Evolutionary conservation across 1,140 invertebrate species (phyloP).

Genomic region (Limonius californicus): DNA sequence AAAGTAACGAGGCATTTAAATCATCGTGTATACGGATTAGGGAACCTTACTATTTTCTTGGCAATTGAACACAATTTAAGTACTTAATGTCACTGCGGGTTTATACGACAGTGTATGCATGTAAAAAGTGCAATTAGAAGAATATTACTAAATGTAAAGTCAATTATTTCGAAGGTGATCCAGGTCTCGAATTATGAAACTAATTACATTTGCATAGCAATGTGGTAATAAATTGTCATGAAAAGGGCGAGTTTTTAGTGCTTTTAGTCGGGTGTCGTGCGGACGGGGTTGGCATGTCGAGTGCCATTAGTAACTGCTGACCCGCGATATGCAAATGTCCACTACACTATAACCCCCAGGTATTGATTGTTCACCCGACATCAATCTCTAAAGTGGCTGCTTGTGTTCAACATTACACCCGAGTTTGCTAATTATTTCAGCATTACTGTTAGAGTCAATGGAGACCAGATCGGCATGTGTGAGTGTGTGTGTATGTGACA

Average conservation of each 20-base stretch:
- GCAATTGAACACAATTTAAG: too few relatives aligned
- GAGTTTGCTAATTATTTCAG: background rate
- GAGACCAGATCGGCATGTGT: too few relatives aligned
- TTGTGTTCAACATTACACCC: background rate
- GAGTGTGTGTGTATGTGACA: too few relatives aligned
- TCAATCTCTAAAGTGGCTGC: background rate
- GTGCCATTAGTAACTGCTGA: constrained; percentile 29
- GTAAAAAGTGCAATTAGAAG: too few relatives aligned
- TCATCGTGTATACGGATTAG: too few relatives aligned
- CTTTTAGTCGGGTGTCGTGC: constrained; percentile 29
- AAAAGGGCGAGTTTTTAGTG: constrained; percentile 35
- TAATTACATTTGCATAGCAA: constrained; percentile 39
- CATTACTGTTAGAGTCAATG: too few relatives aligned
- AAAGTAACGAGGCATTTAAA: too few relatives aligned
- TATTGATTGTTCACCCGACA: constrained; percentile 9
- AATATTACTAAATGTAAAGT: too few relatives aligned
- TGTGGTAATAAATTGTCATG: constrained; percentile 36
- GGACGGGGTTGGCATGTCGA: constrained; percentile 28
- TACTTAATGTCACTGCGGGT: too few relatives aligned
- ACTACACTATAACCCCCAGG: background rate
- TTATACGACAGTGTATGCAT: too few relatives aligned
- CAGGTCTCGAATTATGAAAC: constrained; percentile 12
- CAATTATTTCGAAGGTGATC: background rate
- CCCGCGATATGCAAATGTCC: constrained; percentile 35
- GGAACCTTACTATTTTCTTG: too few relatives aligned